Base-by-base conservation (phyloP, 1,140 invertebrate species). In the Oscheius sp. region DNA sequence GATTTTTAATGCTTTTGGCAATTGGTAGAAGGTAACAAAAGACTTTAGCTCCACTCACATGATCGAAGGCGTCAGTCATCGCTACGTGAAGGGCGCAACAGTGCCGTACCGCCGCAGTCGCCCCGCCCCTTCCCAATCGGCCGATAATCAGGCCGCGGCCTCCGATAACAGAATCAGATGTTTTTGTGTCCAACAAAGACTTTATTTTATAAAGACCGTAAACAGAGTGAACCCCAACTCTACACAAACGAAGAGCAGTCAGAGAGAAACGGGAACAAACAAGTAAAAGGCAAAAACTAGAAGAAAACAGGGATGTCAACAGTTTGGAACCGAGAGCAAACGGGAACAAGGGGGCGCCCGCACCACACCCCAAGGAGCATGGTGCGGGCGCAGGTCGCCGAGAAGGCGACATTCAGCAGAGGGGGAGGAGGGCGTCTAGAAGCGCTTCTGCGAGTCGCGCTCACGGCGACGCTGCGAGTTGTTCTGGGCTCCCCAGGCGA, bases 191-290 rank as follows among this genome's bases (percentile, higher is more conserved):
- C n/a, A n/a, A n/a, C n/a, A n/a, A n/a, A n/a, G n/a, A n/a, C n/a
- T n/a, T n/a, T n/a, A n/a, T n/a, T n/a, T n/a, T n/a, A n/a, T 13
- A 45, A 45, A 45, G 42, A 45, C 13, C 13, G 42, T 13, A 45
- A 13, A 20, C 42, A 45, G 20, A 45, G 42, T 13, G 42, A 20
- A 45, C n/a, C 42, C 42, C 42, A 45, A 13, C 42, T n/a, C 13
- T 45, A 20, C n/a, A 13, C 13, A 20, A 45, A 13, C n/a, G 42
- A 45, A 20, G 13, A 63, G 34, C 15, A 63, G 59, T 13, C 13
- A 58, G 52, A 58, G 52, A 58, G 52, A 28, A 28, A 58, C n/a
- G n/a, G n/a, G 7, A 42, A 42, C 38, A 42, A 42, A 42, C 38
- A 42, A 42, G 7, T 42, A 42, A 10, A 7, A 42, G n/a, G 38